A percentile compares a stretch with the other conserved stretches of the same genome.
phyloP scores from a whole-genome alignment of 30 jellyfish, hydroid and myxozoan species.

The Sanderia malayensis region DNA sequence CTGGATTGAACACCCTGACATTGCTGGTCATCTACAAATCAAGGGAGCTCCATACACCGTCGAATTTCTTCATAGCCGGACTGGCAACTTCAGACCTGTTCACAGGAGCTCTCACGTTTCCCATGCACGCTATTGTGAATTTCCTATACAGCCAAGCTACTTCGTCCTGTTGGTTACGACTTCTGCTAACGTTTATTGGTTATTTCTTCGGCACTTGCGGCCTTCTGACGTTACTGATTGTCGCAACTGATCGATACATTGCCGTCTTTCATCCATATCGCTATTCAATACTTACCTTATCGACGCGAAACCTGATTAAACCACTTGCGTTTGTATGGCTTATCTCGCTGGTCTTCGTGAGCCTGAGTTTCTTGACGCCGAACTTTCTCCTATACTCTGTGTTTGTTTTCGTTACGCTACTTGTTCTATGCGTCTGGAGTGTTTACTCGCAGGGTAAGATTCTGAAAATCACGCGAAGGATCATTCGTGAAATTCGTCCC shows the following conservation, averaged over 20 bases:
- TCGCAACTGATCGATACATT: slow-evolving; percentile 62
- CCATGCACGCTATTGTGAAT: slow-evolving; percentile 44
- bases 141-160: slow-evolving; percentile 49
- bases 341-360: slow-evolving; percentile 36
- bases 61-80: slow-evolving; percentile 51
- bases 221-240: slow-evolving; percentile 33
- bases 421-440: slow-evolving; percentile 47
- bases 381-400: slow-evolving; percentile 53
- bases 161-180: slow-evolving; percentile 42
- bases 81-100: slow-evolving; percentile 41
- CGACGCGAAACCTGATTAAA: slow-evolving; percentile 18
- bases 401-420: slow-evolving; percentile 46
- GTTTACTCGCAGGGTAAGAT: slow-evolving; percentile 59
- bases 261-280: slow-evolving; percentile 51
- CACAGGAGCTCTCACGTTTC: slow-evolving; percentile 47
- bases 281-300: slow-evolving; percentile 15
- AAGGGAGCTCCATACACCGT: slow-evolving; percentile 44
- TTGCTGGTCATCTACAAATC: slow-evolving; percentile 30
- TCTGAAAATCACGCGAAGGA: slow-evolving; percentile 46
- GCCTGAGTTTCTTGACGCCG: slow-evolving; percentile 66
- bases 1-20: slow-evolving; percentile 35
- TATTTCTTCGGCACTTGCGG: slow-evolving; percentile 60
- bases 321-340: slow-evolving; percentile 32
- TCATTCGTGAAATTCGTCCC: slow-evolving; percentile 55
- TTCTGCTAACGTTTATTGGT: slow-evolving; percentile 44